Base-by-base conservation (phyloP, 1,140 invertebrate species). In the Aphelinus certus region DNA sequence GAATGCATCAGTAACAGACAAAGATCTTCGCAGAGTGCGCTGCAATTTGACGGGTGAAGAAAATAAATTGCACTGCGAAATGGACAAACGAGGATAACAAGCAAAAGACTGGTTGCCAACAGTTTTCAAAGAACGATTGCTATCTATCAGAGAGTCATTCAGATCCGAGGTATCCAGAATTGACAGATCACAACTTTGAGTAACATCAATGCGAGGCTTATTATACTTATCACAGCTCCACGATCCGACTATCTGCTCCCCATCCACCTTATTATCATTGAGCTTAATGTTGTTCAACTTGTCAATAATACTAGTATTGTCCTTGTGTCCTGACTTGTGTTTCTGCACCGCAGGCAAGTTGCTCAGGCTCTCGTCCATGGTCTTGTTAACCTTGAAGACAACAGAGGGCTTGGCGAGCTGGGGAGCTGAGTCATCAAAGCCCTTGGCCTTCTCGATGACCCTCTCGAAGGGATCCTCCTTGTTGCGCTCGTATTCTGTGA, bases 391-490 rank as follows among this genome's bases (percentile, higher is more conserved):
- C 58, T 83, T 83, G 5, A 80, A 63, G 42, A 79, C 76, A 3
- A 80, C 77, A 0, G 73, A 71, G 26, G 64, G 56, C n/a, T 67
- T 76, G 5, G 26, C 79, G 2, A 51, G 26, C 56, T 80, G 2
- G 57, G 62, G 9, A 4, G 26, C 69, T 43, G 69, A 78, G 55
- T 80, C 78, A 64, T 82, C 77, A 56, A 43, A 57, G 3, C 58
- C 77, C 2, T 79, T 57, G 7, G 82, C 82, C 71, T 81, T 83
- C 68, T 85, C 76, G n/a, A 80, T 70, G 42, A 80, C 80, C 46
- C 81, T 71, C 53, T 87, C 85, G 62, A 86, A 87, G 3, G 85
- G 85, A 79, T 87, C 85, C 6, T 82, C 77, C 3, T 79, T 79
- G 68, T 83, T 86, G 7, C 76, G 78, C 4, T 80, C 76, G 5